Conservation (phyloP, 2,113 vertebrate genomes). For the Dryoscopus gambensis region DNA sequence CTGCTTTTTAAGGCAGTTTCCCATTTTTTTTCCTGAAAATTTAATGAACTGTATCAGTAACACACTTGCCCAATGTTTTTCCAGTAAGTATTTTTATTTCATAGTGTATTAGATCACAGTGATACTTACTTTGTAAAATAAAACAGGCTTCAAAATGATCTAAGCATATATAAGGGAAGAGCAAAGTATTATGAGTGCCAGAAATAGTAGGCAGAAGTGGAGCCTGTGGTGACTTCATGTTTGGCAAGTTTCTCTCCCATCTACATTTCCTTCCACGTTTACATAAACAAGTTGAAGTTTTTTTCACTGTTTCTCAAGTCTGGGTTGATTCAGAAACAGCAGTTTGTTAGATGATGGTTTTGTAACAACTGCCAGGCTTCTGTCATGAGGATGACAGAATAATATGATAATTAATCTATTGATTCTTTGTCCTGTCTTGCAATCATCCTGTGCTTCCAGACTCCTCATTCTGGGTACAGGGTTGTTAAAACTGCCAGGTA, state of each 20-base stretch:
- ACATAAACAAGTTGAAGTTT: neutral
- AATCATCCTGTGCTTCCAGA: neutral
- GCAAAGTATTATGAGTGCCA: neutral
- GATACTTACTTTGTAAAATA: neutral
- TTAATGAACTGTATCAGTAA: neutral
- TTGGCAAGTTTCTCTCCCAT: neutral
- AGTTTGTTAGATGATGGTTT: neutral
- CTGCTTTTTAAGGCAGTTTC: neutral
- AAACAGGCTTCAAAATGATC: neutral
- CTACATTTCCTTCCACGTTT: neutral
- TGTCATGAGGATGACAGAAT: neutral
- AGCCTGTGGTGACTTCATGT: neutral
- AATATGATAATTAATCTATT: neutral
- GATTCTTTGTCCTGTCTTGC: neutral
- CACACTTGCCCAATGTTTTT: neutral
- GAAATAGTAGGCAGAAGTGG: neutral
- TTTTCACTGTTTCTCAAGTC: neutral
- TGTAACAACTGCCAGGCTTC: neutral
- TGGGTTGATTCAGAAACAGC: neutral
- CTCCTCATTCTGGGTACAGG: neutral
- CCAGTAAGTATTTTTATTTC: neutral
- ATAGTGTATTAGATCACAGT: neutral
- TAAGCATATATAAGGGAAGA: neutral
- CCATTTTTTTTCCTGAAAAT: neutral
- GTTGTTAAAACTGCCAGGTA: neutral